A percentile compares a stretch with the other conserved stretches of the same genome.
phyloP scores from a whole-genome alignment of 2,113 vertebrate genomes.

The Pagrus major region DNA sequence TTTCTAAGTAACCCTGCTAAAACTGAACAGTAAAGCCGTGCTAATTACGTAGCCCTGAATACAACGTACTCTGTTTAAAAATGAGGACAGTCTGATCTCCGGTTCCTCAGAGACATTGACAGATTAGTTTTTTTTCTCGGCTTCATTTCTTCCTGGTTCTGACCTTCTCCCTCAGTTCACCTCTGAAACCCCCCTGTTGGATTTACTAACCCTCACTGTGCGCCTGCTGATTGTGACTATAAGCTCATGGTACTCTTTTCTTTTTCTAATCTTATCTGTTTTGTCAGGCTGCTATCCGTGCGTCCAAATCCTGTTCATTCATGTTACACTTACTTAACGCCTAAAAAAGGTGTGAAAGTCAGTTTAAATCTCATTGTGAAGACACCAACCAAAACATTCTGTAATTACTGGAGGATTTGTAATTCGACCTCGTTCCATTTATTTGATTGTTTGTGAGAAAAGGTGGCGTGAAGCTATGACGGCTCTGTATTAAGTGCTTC shows the following conservation, averaged over 20 bases:
- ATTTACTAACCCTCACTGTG: too few species aligned
- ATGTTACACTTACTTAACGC: not conserved
- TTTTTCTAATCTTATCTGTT: not conserved
- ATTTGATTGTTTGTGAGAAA: not conserved
- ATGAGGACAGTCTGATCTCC: not conserved
- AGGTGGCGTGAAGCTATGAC: not conserved
- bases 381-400: not conserved
- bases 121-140: not conserved
- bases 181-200: too few species aligned
- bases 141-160: not conserved
- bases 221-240: too few species aligned
- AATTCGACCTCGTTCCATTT: too few species aligned
- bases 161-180: not conserved
- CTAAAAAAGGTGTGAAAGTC: not conserved
- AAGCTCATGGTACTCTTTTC: not conserved
- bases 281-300: not conserved
- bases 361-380: conserved; percentile 1
- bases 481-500: not conserved
- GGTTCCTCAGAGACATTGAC: not conserved
- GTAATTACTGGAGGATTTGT: not conserved
- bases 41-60: not conserved
- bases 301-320: conserved; percentile 19
- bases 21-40: too few species aligned
- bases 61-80: not conserved
- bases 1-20: too few species aligned